Base-by-base conservation (phyloP, 2,113 vertebrate species). In the Emydocephalus ijimae region DNA sequence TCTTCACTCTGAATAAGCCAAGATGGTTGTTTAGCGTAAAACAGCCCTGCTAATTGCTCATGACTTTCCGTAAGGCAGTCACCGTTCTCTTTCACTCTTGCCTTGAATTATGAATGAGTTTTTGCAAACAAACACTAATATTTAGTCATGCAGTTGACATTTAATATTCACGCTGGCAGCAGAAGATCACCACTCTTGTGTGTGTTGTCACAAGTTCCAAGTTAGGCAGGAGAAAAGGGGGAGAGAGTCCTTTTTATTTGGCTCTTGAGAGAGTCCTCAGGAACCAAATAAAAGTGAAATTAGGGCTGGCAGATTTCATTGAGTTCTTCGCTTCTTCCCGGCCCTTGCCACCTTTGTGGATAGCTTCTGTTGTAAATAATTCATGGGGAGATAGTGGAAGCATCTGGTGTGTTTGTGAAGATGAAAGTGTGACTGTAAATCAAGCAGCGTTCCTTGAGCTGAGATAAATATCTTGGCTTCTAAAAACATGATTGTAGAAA, bases 211-310 rank as follows among this genome's bases (percentile, higher is more conserved):
- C 54, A 90, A 48, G 14, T 29, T 61, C 48, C 88, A 93, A 93
- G 87, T 43, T 86, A 57, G 21, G 56, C 69, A 54, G 90, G 89
- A 43, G 88, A 43, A 89, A 92, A 85, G 3, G 29, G 1, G 26
- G 6, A 54, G 57, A 88, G 74, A 18, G 50, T 52, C 50, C 50
- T 52, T 52, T 52, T 52, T 52, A 52, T 12, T 52, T 52, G 50
- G 10, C 11, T 52, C 11, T 52, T 12, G 10, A 12, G 20, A 85
- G n/a, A 55, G 12, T 9, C 91, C 24, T 5, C 24, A 24, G 21
- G 29, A 91, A 93, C 91, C 94, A 90, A 74, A 92, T 85, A 39
- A 29, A 43, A 29, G 86, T 93, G 81, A 94, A 91, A 91, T 93
- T 57, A 57, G 54, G 50, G 52, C 21, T 26, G 45, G 0, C 95